These are phyloP conservation scores for Heliconius melpomene DNA, from an alignment of 1,140 invertebrate species.

Conservation along the genomic window DNA sequence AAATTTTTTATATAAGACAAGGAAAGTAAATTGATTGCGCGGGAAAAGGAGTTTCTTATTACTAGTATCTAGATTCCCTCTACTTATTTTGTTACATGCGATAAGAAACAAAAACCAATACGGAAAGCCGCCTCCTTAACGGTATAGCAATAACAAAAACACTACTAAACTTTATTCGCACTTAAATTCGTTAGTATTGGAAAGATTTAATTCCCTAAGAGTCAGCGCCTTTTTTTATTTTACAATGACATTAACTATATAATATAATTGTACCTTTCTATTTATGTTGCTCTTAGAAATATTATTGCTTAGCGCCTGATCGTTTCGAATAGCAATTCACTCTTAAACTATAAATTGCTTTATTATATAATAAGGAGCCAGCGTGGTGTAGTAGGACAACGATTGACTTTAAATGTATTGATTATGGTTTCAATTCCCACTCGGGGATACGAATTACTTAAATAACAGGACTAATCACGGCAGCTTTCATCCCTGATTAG, in stretches of 20 bases:
- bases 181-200: constrained; percentile 66
- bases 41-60: too few relatives aligned
- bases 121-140: constrained; percentile 26
- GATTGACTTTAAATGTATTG: neutral
- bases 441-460: too few relatives aligned
- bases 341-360: constrained; percentile 30
- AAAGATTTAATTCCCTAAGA: constrained; percentile 73
- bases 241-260: constrained; percentile 62
- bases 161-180: constrained; percentile 68
- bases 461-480: too few relatives aligned
- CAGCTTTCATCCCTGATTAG: too few relatives aligned
- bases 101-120: neutral
- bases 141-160: constrained; percentile 46
- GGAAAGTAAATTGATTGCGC: too few relatives aligned
- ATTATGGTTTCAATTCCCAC: neutral
- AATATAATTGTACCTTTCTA: constrained; percentile 55
- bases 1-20: too few relatives aligned
- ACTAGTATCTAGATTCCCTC: too few relatives aligned
- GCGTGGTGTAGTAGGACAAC: neutral
- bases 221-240: constrained; percentile 75
- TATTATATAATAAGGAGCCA: neutral
- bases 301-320: constrained; percentile 55
- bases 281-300: constrained; percentile 28
- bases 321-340: constrained; percentile 54
- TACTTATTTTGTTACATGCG: neutral